A percentile compares a stretch with the other conserved stretches of the same genome.
These are phyloP conservation scores for Apolygus lucorum DNA, from an alignment of 1,140 invertebrate species.

Conservation along the genomic window DNA sequence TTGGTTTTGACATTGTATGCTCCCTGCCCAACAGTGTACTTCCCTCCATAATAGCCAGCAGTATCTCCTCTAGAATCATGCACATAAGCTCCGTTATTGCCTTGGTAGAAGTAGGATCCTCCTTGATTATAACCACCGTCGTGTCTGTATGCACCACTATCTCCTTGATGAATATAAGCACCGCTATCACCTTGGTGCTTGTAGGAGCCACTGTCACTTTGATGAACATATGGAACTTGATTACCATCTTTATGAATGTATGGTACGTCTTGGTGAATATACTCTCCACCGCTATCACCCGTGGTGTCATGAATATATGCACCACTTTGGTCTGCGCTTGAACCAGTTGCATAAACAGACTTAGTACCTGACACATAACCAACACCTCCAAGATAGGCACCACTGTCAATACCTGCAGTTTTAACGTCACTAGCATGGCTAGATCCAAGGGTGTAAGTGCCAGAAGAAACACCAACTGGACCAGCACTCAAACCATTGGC, in stretches of 20 bases:
- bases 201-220: constrained; percentile 15
- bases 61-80: constrained; percentile 36
- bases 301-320: constrained; percentile 24
- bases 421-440: neutral
- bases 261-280: constrained; percentile 30
- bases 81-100: constrained; percentile 20
- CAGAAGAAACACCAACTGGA: neutral
- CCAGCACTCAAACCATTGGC: neutral
- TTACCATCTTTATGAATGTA: constrained; percentile 26
- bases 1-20: neutral
- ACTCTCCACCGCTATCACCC: constrained; percentile 19
- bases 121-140: constrained; percentile 16
- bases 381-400: neutral
- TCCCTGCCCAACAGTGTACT: constrained; percentile 34
- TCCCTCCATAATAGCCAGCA: constrained; percentile 39
- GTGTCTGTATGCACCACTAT: neutral
- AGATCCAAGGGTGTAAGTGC: neutral
- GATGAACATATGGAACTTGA: neutral
- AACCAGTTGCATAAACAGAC: neutral
- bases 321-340: constrained; percentile 19
- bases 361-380: constrained; percentile 11
- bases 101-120: constrained; percentile 5
- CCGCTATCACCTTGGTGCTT: constrained; percentile 23
- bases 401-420: neutral
- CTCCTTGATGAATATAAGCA: constrained; percentile 25